Evolutionary conservation across 2,888 invertebrate species (phyloP), one percentile per base, ranked within the genome.

Genomic region (Synanthedon tipuliformis): DNA sequence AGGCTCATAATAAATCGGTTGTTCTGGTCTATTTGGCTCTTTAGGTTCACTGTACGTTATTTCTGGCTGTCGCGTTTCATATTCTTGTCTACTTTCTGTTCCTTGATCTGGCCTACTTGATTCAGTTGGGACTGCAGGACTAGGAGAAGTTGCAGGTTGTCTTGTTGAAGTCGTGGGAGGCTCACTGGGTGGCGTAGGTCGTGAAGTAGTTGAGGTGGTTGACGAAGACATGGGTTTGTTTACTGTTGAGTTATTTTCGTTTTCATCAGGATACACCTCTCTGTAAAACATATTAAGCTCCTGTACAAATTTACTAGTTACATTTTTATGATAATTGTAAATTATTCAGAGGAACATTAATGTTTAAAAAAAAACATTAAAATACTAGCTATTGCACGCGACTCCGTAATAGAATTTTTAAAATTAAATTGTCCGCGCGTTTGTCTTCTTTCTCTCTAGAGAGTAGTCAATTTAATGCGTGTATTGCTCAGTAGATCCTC

Each of bases 111-210:
- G 10, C 13, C 45, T 45, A 49, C 49, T 49, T 15, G 49, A 16
- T 49, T 49, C 49, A 1, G 49, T 15, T 49, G 18, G 1, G 2
- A 45, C 45, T 45, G 45, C 15, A 12, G 45, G 15, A n/a, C n/a
- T 45, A 16, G 49, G 3, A 10, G 16, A 11, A 49, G 16, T 13
- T 55, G 57, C 41, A 10, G 52, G 48, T 34, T 56, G 34, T 55
- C 55, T 54, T 3, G 55, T 51, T 34, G 53, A 54, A 4, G 56
- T 52, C 27, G 50, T 50, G 4, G 57, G 54, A 2, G 49, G 15
- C 54, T 58, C 52, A 51, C 53, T 63, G 18, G 64, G 63, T 1
- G 63, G 52, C 50, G 57, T 59, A 3, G 56, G 51, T 51, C 48
- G 54, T 5, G 56, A 45, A 18, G 55, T 58, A 15, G 52, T 54